Percentiles rank a stretch among this genome's conserved stretches.
Evolutionary conservation across 23 tunicate genomes (phyloP).

Genomic region (Halocynthia aurantium): DNA sequence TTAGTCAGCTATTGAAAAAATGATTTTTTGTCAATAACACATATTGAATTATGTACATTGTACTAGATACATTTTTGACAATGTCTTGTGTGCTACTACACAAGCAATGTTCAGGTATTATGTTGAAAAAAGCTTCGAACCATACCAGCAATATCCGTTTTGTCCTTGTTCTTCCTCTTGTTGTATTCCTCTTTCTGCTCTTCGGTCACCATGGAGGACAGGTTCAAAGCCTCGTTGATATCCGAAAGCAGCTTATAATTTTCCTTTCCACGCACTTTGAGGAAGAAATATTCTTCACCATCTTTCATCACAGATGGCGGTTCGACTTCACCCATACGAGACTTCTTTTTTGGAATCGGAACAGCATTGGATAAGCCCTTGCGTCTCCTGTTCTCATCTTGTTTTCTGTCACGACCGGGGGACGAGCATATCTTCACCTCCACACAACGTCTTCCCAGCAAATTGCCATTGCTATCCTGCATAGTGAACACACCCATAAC

Average conservation of each 20-base stretch:
- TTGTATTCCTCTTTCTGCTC: conserved; percentile 3
- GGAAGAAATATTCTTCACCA: background rate
- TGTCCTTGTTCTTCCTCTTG: conserved; percentile 3
- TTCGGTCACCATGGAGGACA: background rate
- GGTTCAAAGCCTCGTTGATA: conserved; percentile 13
- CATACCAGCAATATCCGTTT: too few relatives aligned
- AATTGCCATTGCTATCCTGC: conserved; percentile 24
- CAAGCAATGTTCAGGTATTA: too few relatives aligned
- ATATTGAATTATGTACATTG: too few relatives aligned
- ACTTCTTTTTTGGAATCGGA: background rate
- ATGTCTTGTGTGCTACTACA: too few relatives aligned
- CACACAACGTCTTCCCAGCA: conserved; percentile 34
- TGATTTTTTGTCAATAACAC: too few relatives aligned
- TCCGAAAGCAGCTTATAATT: background rate
- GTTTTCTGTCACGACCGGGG: conserved; percentile 49
- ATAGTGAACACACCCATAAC: conserved; percentile 26
- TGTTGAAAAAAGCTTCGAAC: too few relatives aligned
- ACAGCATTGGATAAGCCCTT: background rate
- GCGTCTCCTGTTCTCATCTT: conserved; percentile 30
- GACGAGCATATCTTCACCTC: conserved; percentile 40
- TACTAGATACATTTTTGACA: too few relatives aligned
- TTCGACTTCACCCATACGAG: background rate
- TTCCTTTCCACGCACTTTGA: conserved; percentile 5
- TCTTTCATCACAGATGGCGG: background rate
- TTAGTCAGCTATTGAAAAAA: too few relatives aligned